Evolutionary conservation across 2,113 vertebrate species (phyloP), one percentile per base, ranked within the genome.

Genomic region (Platichthys stellatus): DNA sequence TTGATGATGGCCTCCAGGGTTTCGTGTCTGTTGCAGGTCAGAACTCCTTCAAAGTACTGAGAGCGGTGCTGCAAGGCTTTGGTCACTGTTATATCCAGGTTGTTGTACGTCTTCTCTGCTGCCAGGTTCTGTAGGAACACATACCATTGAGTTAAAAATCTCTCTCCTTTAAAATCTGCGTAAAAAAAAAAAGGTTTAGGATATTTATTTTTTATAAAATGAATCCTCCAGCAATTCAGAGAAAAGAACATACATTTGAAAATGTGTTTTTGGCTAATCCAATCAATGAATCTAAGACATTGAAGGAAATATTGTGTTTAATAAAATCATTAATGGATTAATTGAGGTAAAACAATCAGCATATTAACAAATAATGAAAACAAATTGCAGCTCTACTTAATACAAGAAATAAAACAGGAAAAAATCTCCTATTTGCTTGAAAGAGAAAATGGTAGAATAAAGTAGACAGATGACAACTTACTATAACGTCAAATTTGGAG

Each of bases 81-180:
- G 2, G 98, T 99, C 89, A 99, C 97, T 0, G 97, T 97, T 78
- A 99, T 89, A 1, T 99, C 98, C 93, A 99, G 90, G 92, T 99
- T 99, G 91, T 99, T 99, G 91, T 99, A 99, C 0, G 96, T 99
- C 88, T 99, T 99, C 91, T 99, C 98, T 5, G 98, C 98, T 2
- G 97, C 98, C 87, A 99, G 91, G 80, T 99, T 99, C 97, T 99
- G 81, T 23, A 26, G 24, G 61, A 70, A 63, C 43, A 82, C 21
- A 72, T 15, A 18, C 1, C 2, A 21, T 58, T 2, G 0, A 1
- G 38, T 69, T 54, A 67, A 31, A 49, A 3, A 63, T 14, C 15
- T 28, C 8, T 72, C 2, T 21, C 62, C n/a, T 11, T 43, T 43
- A 21, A 31, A 28, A 18, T 62, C 4, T 5, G 6, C 56, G 45